These are phyloP conservation scores for Marisa cornuarietis DNA, from an alignment of 1,140 invertebrate species.

Conservation along the genomic window DNA sequence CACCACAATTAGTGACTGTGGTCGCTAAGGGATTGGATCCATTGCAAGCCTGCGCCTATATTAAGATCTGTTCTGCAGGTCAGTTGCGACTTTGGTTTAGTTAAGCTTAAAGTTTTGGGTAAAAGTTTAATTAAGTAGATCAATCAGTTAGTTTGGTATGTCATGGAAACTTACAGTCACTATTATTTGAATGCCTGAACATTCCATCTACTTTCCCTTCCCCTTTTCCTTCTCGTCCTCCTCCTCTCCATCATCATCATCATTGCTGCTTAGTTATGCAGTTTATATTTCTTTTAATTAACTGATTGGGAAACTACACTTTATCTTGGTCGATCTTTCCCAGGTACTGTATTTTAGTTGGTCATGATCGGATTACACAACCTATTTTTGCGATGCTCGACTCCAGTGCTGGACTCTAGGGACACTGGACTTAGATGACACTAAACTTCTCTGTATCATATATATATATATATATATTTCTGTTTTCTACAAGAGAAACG, in stretches of 20 bases:
- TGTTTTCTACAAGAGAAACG: too few species aligned
- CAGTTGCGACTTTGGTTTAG: background rate
- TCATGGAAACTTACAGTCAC: background rate
- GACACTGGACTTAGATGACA: too few species aligned
- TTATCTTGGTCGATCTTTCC: too few species aligned
- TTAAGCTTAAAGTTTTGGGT: background rate
- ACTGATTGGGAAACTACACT: too few species aligned
- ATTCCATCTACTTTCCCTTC: background rate
- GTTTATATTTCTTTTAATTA: too few species aligned
- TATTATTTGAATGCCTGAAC: background rate
- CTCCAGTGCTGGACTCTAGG: too few species aligned
- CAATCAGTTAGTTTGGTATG: background rate
- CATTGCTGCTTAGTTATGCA: too few species aligned
- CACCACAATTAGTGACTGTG: conserved; percentile 12
- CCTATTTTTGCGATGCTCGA: too few species aligned
- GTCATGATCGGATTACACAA: too few species aligned
- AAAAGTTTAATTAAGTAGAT: background rate
- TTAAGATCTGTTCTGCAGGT: conserved; percentile 14
- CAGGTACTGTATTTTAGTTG: too few species aligned
- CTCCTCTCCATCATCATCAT: background rate
- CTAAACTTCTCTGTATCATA: too few species aligned
- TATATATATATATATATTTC: too few species aligned
- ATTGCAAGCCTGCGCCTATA: conserved; percentile 25
- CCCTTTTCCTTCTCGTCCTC: background rate
- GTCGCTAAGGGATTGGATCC: conserved; percentile 30